A percentile compares a stretch with the other conserved stretches of the same genome.
Evolutionary conservation across 2,797 vertebrate genomes (phyloP).

Genomic region (Mus minutoides): DNA sequence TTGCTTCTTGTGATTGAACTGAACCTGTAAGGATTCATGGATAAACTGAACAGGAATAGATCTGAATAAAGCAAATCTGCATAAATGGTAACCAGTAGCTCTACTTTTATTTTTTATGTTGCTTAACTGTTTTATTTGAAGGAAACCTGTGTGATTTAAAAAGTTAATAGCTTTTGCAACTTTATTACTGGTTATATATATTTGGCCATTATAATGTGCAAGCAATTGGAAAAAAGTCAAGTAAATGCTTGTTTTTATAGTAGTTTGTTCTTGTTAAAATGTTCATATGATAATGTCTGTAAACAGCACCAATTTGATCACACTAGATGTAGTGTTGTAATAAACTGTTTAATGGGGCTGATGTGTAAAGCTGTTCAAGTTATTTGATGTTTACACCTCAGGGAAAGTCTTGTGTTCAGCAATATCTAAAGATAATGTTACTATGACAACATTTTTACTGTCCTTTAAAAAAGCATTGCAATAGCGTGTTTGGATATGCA

Average conservation of each 20-base stretch:
- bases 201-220: slow-evolving; percentile 95
- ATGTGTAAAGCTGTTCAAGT: slow-evolving; percentile 94
- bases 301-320: slow-evolving; percentile 97
- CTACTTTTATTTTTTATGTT: slow-evolving; percentile 95
- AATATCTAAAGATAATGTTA: slow-evolving; percentile 91
- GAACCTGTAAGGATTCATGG: slow-evolving; percentile 92
- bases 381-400: slow-evolving; percentile 94
- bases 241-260: slow-evolving; percentile 97
- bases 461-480: slow-evolving; percentile 87
- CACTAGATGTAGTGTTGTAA: slow-evolving; percentile 99
- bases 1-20: slow-evolving; percentile 94
- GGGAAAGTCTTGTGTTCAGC: slow-evolving; percentile 92
- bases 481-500: slow-evolving; percentile 88
- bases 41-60: slow-evolving; percentile 94
- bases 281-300: slow-evolving; percentile 96
- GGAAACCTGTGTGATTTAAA: slow-evolving; percentile 92
- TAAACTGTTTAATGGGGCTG: slow-evolving; percentile 99
- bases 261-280: slow-evolving; percentile 93
- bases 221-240: slow-evolving; percentile 91
- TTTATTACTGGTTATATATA: slow-evolving; percentile 92
- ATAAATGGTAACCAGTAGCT: slow-evolving; percentile 95
- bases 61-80: slow-evolving; percentile 95
- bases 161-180: slow-evolving; percentile 92
- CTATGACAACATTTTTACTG: slow-evolving; percentile 88
- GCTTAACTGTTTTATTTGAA: slow-evolving; percentile 98